These are phyloP conservation scores for Acleris literana DNA, from an alignment of 2,888 invertebrate genomes.

Conservation along the genomic window DNA sequence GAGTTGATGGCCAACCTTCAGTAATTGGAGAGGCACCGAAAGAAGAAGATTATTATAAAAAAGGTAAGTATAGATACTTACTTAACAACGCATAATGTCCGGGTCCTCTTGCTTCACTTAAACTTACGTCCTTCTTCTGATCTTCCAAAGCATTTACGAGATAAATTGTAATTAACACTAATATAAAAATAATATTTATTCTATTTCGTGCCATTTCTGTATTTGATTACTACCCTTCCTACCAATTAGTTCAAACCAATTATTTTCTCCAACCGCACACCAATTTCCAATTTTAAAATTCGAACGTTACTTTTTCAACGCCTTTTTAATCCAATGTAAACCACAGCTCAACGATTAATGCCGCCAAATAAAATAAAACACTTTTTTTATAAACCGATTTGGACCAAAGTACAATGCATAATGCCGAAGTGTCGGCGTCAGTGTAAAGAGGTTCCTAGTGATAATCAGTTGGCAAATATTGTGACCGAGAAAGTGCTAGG, in stretches of 20 bases:
- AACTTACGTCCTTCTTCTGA: constrained; percentile 16
- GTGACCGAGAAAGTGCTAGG: constrained; percentile 46
- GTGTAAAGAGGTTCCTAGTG: constrained; percentile 37
- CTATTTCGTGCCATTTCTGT: constrained; percentile 21
- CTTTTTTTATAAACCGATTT: constrained; percentile 18
- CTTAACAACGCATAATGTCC: constrained; percentile 70
- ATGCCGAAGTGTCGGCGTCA: constrained; percentile 14
- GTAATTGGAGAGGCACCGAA: too few relatives aligned
- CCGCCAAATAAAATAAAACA: background rate
- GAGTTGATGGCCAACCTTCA: too few relatives aligned
- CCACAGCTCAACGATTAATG: constrained; percentile 13
- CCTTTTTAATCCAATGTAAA: background rate
- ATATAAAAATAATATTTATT: constrained; percentile 39
- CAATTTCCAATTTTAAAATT: too few relatives aligned
- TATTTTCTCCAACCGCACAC: too few relatives aligned
- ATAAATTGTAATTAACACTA: constrained; percentile 34
- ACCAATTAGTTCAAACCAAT: too few relatives aligned
- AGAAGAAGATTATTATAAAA: too few relatives aligned
- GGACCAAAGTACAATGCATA: constrained; percentile 15
- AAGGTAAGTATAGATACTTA: constrained; percentile 53
- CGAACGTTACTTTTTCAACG: background rate
- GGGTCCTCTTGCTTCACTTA: constrained; percentile 65
- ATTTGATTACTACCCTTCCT: too few relatives aligned
- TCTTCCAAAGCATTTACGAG: constrained; percentile 15
- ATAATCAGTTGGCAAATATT: constrained; percentile 48